Evolutionary conservation across 2,797 vertebrate species (phyloP).

Genomic region (Buceros bicornis): DNA sequence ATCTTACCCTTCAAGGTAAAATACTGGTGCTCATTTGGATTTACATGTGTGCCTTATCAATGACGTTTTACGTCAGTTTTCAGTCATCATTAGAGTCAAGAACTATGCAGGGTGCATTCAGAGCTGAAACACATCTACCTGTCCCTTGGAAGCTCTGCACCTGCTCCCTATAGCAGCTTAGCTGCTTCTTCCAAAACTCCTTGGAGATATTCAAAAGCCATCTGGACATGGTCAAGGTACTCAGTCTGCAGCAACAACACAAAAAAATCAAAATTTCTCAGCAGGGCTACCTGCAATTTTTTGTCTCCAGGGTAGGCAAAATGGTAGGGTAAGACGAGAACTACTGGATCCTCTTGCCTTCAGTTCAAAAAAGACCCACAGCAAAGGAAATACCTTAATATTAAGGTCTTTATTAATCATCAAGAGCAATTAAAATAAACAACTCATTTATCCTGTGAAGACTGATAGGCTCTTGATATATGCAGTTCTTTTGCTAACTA

Average conservation of each 20-base stretch:
- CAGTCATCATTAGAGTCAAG: not conserved
- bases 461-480: not conserved
- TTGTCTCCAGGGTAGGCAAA: not conserved
- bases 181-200: not conserved
- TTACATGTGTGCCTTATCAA: not conserved
- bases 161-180: not conserved
- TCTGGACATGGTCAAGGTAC: not conserved
- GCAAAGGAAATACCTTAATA: not conserved
- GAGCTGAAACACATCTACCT: not conserved
- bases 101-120: not conserved
- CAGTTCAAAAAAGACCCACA: not conserved
- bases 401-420: not conserved
- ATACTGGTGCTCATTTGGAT: not conserved
- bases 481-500: not conserved
- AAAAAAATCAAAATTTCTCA: not conserved
- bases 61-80: not conserved
- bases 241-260: not conserved
- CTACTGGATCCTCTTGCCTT: not conserved
- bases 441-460: not conserved
- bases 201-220: not conserved
- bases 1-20: not conserved
- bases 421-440: not conserved
- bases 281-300: not conserved
- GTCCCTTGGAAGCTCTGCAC: not conserved
- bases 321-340: not conserved